phyloP scores from a whole-genome alignment of 2,888 invertebrate genomes.

The Troides oblongomaculatus region DNA sequence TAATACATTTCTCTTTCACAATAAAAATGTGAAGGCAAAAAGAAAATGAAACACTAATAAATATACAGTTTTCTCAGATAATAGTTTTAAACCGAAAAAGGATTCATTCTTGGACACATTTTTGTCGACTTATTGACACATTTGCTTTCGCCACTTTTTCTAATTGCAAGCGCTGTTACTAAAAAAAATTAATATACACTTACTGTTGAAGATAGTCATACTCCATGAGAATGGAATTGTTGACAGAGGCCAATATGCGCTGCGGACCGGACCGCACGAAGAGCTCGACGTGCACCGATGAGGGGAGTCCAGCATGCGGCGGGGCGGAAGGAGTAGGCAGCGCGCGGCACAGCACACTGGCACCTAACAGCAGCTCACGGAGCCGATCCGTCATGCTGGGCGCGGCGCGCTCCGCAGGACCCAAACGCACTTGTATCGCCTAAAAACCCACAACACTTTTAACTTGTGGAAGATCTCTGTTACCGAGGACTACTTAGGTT shows the following conservation, averaged over 20 bases:
- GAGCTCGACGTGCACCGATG: conserved; percentile 81
- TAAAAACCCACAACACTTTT: conserved; percentile 39
- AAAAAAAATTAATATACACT: conserved; percentile 36
- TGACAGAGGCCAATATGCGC: conserved; percentile 84
- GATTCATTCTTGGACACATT: no score
- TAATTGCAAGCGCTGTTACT: no score
- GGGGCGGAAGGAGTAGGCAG: conserved; percentile 41
- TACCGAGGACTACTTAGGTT: no score
- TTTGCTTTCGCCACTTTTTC: no score
- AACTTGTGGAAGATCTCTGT: background rate
- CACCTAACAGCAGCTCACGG: conserved; percentile 79
- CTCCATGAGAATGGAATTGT: conserved; percentile 84
- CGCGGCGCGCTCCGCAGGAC: conserved; percentile 78
- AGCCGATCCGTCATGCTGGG: conserved; percentile 76
- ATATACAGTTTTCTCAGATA: no score
- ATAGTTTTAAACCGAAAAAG: no score
- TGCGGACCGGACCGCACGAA: conserved; percentile 84
- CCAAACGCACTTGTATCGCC: conserved; percentile 79
- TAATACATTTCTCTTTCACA: no score
- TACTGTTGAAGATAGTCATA: conserved; percentile 74
- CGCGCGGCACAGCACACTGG: conserved; percentile 70
- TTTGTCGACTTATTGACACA: no score
- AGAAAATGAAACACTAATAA: no score
- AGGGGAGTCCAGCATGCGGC: conserved; percentile 48
- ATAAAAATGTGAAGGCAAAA: no score